Conservation (phyloP, 2,888 invertebrate species). For the Watsonalla cultraria region DNA sequence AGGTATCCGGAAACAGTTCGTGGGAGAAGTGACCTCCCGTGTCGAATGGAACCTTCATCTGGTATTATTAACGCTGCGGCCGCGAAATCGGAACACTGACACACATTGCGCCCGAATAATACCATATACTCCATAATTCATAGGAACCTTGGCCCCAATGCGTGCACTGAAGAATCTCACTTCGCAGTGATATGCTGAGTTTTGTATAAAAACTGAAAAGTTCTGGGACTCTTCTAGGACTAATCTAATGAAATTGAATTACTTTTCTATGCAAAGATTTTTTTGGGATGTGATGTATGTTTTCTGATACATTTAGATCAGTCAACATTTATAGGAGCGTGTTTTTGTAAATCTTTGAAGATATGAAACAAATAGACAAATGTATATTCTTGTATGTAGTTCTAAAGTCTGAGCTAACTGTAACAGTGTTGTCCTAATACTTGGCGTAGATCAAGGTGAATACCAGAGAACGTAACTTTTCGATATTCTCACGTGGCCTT, state of each 20-base stretch:
- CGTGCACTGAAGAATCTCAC: constrained; percentile 7
- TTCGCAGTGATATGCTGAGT: background rate
- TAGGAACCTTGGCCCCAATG: constrained; percentile 72
- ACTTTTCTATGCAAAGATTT: too few species aligned
- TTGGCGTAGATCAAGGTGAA: constrained; percentile 57
- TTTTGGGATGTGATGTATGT: too few species aligned
- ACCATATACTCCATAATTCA: constrained; percentile 77
- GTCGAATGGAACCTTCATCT: constrained; percentile 67
- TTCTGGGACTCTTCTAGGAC: too few species aligned
- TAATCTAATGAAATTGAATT: too few species aligned
- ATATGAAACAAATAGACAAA: too few species aligned
- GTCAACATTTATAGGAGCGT: too few species aligned
- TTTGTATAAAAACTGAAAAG: too few species aligned
- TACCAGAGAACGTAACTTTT: constrained; percentile 43
- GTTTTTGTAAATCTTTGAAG: too few species aligned
- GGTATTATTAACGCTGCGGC: constrained; percentile 69
- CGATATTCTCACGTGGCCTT: constrained; percentile 57
- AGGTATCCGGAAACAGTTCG: constrained; percentile 56
- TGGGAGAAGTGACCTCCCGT: constrained; percentile 62
- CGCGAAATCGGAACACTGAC: constrained; percentile 72
- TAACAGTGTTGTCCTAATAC: constrained; percentile 10
- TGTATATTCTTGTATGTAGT: too few species aligned
- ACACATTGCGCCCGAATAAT: constrained; percentile 72
- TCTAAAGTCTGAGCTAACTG: too few species aligned
- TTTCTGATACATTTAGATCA: too few species aligned